Percentiles rank a stretch among this genome's conserved stretches.
Evolutionary conservation across 2,113 vertebrate genomes (phyloP).

Genomic region (Perognathus longimembris): DNA sequence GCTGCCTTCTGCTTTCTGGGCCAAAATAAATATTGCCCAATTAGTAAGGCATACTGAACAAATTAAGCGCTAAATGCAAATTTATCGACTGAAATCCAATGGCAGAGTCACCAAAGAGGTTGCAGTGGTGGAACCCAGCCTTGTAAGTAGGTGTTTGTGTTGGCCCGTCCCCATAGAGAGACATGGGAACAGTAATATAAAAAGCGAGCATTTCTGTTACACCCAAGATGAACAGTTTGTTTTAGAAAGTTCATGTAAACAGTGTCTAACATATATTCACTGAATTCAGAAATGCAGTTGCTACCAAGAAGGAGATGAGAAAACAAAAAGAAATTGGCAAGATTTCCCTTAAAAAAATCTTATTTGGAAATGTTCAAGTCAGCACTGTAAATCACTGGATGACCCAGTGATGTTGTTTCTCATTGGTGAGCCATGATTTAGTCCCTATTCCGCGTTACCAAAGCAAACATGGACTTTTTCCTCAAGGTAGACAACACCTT

Average conservation of each 20-base stretch:
- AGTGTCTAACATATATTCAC: slow-evolving; percentile 86
- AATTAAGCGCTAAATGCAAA: slow-evolving; percentile 90
- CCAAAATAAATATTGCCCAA: slow-evolving; percentile 91
- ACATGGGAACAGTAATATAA: slow-evolving; percentile 87
- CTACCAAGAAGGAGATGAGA: slow-evolving; percentile 84
- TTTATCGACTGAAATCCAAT: slow-evolving; percentile 87
- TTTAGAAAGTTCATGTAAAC: slow-evolving; percentile 88
- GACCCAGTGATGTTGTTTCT: slow-evolving; percentile 69
- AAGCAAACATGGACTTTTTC: slow-evolving; percentile 4
- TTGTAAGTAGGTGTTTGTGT: slow-evolving; percentile 88
- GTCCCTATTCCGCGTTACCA: neutral
- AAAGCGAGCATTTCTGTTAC: slow-evolving; percentile 86
- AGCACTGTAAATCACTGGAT: slow-evolving; percentile 75
- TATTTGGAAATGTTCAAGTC: slow-evolving; percentile 73
- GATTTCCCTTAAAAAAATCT: slow-evolving; percentile 69
- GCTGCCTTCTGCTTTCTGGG: slow-evolving; percentile 85
- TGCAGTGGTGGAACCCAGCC: slow-evolving; percentile 82
- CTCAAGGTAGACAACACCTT: slow-evolving; percentile 25
- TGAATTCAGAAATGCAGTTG: slow-evolving; percentile 81
- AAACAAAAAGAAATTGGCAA: slow-evolving; percentile 62
- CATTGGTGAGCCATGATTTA: slow-evolving; percentile 65
- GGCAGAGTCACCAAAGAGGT: slow-evolving; percentile 82
- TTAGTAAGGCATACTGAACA: slow-evolving; percentile 90
- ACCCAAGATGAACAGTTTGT: slow-evolving; percentile 87
- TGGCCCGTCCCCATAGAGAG: slow-evolving; percentile 84